A percentile compares a stretch with the other conserved stretches of the same genome.
Conservation (phyloP, 1,140 invertebrate species). For the Eriocheir sinensis region DNA sequence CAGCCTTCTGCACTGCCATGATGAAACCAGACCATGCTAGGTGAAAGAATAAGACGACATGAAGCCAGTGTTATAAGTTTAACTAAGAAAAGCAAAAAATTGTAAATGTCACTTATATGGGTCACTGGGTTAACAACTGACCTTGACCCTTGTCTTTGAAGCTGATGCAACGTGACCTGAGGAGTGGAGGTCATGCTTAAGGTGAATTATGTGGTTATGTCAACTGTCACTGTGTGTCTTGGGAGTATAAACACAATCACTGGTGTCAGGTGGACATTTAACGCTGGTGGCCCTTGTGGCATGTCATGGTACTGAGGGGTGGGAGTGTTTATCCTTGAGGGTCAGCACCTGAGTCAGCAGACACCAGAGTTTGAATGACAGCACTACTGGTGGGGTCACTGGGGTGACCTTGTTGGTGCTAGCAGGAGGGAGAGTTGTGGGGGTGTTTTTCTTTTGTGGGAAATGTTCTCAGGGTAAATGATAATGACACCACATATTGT, state of each 20-base stretch:
- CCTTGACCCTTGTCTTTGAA: conserved; percentile 38
- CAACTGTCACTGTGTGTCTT: not conserved
- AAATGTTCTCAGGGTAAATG: too few species aligned
- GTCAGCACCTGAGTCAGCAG: not conserved
- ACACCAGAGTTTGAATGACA: not conserved
- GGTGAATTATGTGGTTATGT: not conserved
- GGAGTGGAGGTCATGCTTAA: not conserved
- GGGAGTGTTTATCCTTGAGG: too few species aligned
- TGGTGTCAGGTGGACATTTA: not conserved
- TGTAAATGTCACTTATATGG: conserved; percentile 1
- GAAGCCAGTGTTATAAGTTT: not conserved
- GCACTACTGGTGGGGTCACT: too few species aligned
- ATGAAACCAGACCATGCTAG: too few species aligned
- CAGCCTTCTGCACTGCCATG: too few species aligned
- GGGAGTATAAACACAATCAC: not conserved
- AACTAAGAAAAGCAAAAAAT: not conserved
- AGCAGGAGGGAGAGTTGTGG: too few species aligned
- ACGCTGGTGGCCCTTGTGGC: not conserved
- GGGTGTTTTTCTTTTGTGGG: too few species aligned
- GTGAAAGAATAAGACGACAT: not conserved
- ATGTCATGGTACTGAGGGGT: not conserved
- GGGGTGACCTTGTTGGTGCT: too few species aligned
- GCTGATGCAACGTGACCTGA: not conserved
- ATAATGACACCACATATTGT: too few species aligned
- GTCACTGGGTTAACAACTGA: conserved; percentile 48